A percentile compares a stretch with the other conserved stretches of the same genome.
phyloP scores from a whole-genome alignment of 92 coral and sea anemone genomes.

The Actinostola sp. region DNA sequence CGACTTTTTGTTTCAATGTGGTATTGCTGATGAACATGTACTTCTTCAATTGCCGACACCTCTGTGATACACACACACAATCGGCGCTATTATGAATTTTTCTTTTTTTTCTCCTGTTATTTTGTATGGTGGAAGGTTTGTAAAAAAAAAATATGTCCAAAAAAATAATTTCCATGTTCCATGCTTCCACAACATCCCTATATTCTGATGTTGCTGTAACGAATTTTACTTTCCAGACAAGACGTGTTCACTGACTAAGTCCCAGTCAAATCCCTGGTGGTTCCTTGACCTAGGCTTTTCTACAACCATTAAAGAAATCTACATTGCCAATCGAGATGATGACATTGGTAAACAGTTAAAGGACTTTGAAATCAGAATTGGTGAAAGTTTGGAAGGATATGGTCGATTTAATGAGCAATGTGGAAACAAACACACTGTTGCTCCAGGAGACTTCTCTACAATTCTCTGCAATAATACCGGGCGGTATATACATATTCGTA shows the following conservation, averaged over 20 bases:
- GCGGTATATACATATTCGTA: conserved; percentile 72
- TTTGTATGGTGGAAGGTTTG: too few relatives aligned
- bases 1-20: too few relatives aligned
- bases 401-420: conserved; percentile 73
- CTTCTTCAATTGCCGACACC: too few relatives aligned
- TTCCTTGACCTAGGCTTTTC: conserved; percentile 78
- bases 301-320: conserved; percentile 79
- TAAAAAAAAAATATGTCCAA: too few relatives aligned
- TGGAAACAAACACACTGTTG: conserved; percentile 77
- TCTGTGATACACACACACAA: too few relatives aligned
- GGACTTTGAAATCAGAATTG: conserved; percentile 87
- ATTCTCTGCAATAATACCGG: conserved; percentile 80
- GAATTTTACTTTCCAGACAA: conserved; percentile 34
- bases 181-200: too few relatives aligned
- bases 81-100: too few relatives aligned
- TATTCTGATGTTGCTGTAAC: too few relatives aligned
- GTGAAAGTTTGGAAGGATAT: conserved; percentile 78
- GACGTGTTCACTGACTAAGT: conserved; percentile 72
- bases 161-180: too few relatives aligned
- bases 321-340: conserved; percentile 71
- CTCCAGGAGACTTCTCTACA: conserved; percentile 78
- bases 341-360: conserved; percentile 57
- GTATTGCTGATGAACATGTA: too few relatives aligned
- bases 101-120: too few relatives aligned
- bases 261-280: conserved; percentile 85